Conservation (phyloP, 1,140 invertebrate species). For the Pantala flavescens region DNA sequence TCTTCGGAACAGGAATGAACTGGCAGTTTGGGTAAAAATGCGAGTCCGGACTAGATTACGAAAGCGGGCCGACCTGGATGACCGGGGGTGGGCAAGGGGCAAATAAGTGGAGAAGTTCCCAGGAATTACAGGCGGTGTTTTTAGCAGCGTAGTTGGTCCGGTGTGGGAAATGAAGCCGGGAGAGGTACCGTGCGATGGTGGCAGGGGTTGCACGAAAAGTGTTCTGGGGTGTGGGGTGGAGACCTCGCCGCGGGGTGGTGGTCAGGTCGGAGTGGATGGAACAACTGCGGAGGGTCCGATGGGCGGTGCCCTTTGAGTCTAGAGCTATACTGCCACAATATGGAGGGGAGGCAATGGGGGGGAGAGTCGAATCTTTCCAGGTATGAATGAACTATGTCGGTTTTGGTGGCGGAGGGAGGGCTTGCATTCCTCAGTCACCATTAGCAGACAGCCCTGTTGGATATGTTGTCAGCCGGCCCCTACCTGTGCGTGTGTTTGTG, state of each 20-base stretch:
- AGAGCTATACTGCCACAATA: constrained; percentile 1
- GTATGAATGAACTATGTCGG: not conserved
- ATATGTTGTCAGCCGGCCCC: not conserved
- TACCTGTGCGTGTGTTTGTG: not conserved
- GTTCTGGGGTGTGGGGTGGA: not conserved
- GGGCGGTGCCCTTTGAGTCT: constrained; percentile 6
- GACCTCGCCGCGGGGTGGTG: not conserved
- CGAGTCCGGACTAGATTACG: too few species aligned
- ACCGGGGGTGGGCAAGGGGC: too few species aligned
- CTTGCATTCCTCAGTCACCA: not conserved
- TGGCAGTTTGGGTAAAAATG: too few species aligned
- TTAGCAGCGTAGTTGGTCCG: too few species aligned
- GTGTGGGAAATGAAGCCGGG: too few species aligned
- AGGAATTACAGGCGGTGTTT: too few species aligned
- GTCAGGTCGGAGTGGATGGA: not conserved
- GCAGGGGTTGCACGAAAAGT: not conserved
- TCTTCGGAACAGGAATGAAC: too few species aligned
- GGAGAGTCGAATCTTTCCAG: not conserved
- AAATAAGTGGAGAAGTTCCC: too few species aligned
- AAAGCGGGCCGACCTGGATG: too few species aligned
- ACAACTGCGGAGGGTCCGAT: not conserved
- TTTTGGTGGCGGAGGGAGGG: not conserved
- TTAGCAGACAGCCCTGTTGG: not conserved
- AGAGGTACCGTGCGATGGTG: not conserved
- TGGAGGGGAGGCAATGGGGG: not conserved